These are phyloP conservation scores for Thaumetopoea pityocampa DNA, from an alignment of 1,140 invertebrate species.

Conservation along the genomic window DNA sequence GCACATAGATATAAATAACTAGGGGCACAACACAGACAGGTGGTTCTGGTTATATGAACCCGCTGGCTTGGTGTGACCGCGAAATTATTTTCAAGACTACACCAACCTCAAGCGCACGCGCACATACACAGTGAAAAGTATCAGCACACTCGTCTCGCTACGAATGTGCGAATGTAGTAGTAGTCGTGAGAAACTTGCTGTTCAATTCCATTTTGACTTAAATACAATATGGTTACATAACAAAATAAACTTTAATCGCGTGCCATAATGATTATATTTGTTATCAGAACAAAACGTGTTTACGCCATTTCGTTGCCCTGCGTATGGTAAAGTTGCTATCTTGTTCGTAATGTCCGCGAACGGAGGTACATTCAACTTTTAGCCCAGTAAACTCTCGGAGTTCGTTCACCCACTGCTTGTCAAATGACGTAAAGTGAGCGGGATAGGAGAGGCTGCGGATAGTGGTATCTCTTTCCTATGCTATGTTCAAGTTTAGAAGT, in stretches of 20 bases:
- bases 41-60: slow-evolving; percentile 72
- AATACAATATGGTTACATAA: slow-evolving; percentile 21
- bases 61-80: slow-evolving; percentile 67
- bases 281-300: slow-evolving; percentile 34
- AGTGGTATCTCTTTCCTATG: slow-evolving; percentile 45
- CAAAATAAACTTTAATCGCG: slow-evolving; percentile 38
- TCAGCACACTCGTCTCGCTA: slow-evolving; percentile 60
- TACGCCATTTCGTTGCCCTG: slow-evolving; percentile 29
- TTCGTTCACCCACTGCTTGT: slow-evolving; percentile 75
- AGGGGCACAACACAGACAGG: slow-evolving; percentile 69
- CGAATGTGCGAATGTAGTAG: slow-evolving; percentile 49
- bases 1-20: slow-evolving; percentile 73
- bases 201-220: slow-evolving; percentile 41
- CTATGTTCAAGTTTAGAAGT: slow-evolving; percentile 64
- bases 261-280: slow-evolving; percentile 29
- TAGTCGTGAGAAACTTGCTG: slow-evolving; percentile 72
- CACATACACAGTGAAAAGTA: slow-evolving; percentile 25
- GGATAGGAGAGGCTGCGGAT: slow-evolving; percentile 44
- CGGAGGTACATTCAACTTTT: slow-evolving; percentile 75
- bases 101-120: slow-evolving; percentile 59
- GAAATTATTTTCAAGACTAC: slow-evolving; percentile 76
- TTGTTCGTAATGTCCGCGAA: slow-evolving; percentile 75
- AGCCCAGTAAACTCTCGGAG: slow-evolving; percentile 74
- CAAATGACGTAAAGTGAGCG: slow-evolving; percentile 68
- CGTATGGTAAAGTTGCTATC: slow-evolving; percentile 73